Base-by-base conservation (phyloP, 2,797 vertebrate genomes). In the Pseudochromis fuscus region DNA sequence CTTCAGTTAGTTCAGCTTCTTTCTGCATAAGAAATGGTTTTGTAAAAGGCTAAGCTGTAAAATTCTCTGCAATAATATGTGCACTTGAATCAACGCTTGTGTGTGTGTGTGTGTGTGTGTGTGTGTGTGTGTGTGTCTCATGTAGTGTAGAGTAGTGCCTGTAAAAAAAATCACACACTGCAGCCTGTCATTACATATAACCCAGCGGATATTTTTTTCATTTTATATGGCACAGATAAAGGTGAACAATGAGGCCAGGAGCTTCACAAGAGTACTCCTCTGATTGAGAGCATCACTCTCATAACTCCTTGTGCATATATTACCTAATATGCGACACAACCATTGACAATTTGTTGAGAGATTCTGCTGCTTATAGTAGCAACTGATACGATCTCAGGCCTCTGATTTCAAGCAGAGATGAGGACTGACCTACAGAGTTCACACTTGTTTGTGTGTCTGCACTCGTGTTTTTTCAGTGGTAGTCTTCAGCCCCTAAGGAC, bases 31-130 rank as follows among this genome's bases (percentile, higher is more conserved):
- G 16, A 33, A 33, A 55, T 33, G 0, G 5, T 44, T 21, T 24
- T 31, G 27, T 23, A 53, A 52, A 42, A 31, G n/a, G 11, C 19
- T 40, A 25, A 51, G 4, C 16, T 59, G 24, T 27, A 57, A 28
- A 57, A 37, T 44, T 24, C 12, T 49, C 6, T 16, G 23, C n/a
- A 27, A 2, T 50, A 27, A 49, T 65, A 6, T 23, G 18, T n/a
- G 16, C 10, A 11, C 11, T n/a, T 23, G 25, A 13, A 48, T 50
- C 15, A 21, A 18, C 33, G 25, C 21, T 9, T 25, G 10, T 25
- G 46, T 38, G 56, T 19, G 25, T 31, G 23, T 46, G 7, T 46
- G 40, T 38, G 53, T 37, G 33, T 40, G 18, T 60, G 19, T 51
- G 25, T 21, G 25, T 65, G 25, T 18, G 37, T 53, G 10, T 38